Percentiles rank a stretch among this genome's conserved stretches.
These are phyloP conservation scores for Pocillopora grandis DNA, from an alignment of 92 coral and sea anemone genomes.

Conservation along the genomic window DNA sequence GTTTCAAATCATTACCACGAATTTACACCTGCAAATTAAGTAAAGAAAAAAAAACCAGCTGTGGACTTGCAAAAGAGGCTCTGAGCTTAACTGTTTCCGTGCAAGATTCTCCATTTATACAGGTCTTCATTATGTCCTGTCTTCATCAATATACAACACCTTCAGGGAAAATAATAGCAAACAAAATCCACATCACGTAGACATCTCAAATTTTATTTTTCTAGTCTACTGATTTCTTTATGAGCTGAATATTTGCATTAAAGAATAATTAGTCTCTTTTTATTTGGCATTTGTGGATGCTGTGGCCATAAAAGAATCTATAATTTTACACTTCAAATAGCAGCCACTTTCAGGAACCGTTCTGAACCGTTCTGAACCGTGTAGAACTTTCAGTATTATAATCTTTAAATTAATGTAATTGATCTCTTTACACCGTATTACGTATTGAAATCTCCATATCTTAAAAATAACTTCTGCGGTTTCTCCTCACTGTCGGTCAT, in stretches of 20 bases:
- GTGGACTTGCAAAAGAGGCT: too few relatives aligned
- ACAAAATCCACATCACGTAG: not conserved
- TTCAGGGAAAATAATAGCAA: not conserved
- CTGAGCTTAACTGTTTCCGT: too few relatives aligned
- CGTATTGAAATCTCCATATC: not conserved
- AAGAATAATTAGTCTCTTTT: not conserved
- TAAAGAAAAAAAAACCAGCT: too few relatives aligned
- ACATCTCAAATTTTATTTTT: not conserved
- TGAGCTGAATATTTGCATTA: not conserved
- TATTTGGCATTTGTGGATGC: not conserved
- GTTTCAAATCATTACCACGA: too few relatives aligned
- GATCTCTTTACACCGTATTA: not conserved
- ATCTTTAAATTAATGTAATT: too few relatives aligned
- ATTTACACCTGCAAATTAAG: too few relatives aligned
- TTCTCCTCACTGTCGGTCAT: not conserved
- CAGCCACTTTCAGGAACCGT: not conserved
- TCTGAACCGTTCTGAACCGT: not conserved
- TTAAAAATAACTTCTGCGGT: constrained; percentile 1
- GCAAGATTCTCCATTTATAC: too few relatives aligned
- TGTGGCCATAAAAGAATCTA: not conserved
- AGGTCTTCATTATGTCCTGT: too few relatives aligned
- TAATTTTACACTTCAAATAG: too few relatives aligned
- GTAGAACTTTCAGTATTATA: not conserved
- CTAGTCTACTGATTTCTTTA: not conserved
- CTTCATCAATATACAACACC: not conserved